Evolutionary conservation across 1,140 invertebrate genomes (phyloP).

Genomic region (Dolichoris vasculosae): DNA sequence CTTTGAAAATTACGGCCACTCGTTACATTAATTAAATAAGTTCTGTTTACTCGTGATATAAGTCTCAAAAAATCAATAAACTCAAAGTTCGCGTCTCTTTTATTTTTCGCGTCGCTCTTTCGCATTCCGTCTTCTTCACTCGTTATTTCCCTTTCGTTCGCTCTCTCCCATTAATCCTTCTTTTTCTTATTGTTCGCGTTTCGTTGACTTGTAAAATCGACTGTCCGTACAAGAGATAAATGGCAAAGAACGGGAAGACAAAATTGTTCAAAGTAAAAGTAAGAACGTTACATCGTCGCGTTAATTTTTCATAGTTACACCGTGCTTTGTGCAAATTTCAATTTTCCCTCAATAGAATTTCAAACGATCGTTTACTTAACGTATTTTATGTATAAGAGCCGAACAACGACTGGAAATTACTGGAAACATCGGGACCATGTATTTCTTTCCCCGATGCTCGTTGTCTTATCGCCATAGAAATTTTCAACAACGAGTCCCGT

Average conservation of each 20-base stretch:
- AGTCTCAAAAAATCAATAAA: slow-evolving; percentile 18
- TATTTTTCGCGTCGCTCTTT: not conserved
- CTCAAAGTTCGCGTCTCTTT: not conserved
- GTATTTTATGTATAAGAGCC: not conserved
- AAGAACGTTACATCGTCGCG: not conserved
- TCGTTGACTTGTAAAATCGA: not conserved
- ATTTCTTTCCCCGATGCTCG: not conserved
- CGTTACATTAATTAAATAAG: slow-evolving; percentile 39
- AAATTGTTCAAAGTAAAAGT: not conserved
- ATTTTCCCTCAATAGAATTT: not conserved
- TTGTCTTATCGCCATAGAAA: not conserved
- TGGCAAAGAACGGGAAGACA: not conserved
- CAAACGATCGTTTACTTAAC: not conserved
- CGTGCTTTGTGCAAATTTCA: not conserved
- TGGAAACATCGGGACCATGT: not conserved
- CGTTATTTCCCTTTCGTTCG: not conserved
- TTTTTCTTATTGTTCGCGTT: slow-evolving; percentile 10
- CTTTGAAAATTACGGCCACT: slow-evolving; percentile 6
- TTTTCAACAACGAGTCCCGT: not conserved
- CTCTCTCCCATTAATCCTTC: not conserved
- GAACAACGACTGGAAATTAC: not conserved
- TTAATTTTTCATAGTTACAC: slow-evolving; percentile 11
- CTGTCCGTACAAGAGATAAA: not conserved
- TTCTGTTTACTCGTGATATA: slow-evolving; percentile 12
- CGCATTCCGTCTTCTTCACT: not conserved